A percentile compares a stretch with the other conserved stretches of the same genome.
phyloP scores from a whole-genome alignment of 30 jellyfish, hydroid and myxozoan genomes.

The Calvadosia cruxmelitensis region DNA sequence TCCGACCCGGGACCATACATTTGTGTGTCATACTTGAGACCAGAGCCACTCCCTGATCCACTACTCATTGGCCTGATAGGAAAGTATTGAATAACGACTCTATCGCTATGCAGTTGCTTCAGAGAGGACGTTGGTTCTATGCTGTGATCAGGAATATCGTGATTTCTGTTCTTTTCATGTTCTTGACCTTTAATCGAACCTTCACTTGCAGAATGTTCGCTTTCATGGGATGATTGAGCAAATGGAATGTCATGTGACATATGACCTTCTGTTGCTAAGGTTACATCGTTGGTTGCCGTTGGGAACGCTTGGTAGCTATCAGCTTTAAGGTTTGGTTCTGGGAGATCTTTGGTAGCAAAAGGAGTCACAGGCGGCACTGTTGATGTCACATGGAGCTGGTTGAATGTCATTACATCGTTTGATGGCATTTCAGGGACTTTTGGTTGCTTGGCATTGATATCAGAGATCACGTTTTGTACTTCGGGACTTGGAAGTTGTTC shows the following conservation, averaged over 20 bases:
- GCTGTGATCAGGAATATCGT: background rate
- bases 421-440: background rate
- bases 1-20: no score
- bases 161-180: no score
- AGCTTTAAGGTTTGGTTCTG: background rate
- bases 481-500: background rate
- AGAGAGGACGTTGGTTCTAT: background rate
- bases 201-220: no score
- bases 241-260: background rate
- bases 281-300: background rate
- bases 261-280: background rate
- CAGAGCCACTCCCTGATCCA: background rate
- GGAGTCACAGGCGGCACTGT: background rate
- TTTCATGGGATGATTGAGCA: background rate
- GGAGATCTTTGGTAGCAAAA: background rate
- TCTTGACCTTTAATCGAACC: no score
- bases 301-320: background rate
- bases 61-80: background rate
- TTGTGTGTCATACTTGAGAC: no score
- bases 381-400: no score
- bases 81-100: background rate
- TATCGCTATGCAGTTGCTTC: no score
- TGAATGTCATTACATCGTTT: no score
- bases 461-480: background rate
- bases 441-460: background rate